A percentile compares a stretch with the other conserved stretches of the same genome.
Evolutionary conservation across 1,140 invertebrate genomes (phyloP).

Genomic region (Wiebesia pumilae): DNA sequence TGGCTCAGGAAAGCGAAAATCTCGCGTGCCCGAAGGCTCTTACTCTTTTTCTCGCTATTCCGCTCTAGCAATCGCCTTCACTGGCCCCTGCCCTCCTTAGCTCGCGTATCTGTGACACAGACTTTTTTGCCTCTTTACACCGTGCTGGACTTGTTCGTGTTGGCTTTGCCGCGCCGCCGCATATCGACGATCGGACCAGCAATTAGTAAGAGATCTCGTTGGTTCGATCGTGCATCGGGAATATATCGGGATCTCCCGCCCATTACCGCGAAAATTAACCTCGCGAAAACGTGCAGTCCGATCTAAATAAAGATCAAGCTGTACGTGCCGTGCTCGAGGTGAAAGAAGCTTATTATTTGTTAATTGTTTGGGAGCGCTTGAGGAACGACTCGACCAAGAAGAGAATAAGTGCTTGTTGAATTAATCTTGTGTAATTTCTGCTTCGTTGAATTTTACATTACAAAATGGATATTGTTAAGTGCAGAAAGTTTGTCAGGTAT

Average conservation of each 20-base stretch:
- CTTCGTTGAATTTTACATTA: neutral
- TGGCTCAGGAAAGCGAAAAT: conserved; percentile 39
- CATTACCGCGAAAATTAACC: neutral
- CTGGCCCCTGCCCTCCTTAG: too few species aligned
- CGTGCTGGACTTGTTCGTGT: neutral
- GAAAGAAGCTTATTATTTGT: conserved; percentile 30
- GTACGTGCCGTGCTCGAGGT: neutral
- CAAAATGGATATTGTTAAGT: neutral
- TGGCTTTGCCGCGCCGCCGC: conserved; percentile 43
- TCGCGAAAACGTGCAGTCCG: neutral
- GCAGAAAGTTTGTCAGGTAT: neutral
- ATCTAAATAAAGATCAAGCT: conserved; percentile 21
- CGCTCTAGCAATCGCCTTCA: neutral
- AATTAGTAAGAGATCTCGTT: conserved; percentile 63
- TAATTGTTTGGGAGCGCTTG: neutral
- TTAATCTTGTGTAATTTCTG: conserved; percentile 9
- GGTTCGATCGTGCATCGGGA: conserved; percentile 32
- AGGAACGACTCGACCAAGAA: neutral
- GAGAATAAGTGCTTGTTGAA: conserved; percentile 20
- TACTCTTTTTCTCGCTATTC: conserved; percentile 30
- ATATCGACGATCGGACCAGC: conserved; percentile 57
- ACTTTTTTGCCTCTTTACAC: neutral
- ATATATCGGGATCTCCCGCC: conserved; percentile 29
- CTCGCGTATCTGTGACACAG: neutral
- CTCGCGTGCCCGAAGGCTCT: conserved; percentile 48